Evolutionary conservation across 2,888 invertebrate species (phyloP).

Genomic region (Cheilosia pagana): DNA sequence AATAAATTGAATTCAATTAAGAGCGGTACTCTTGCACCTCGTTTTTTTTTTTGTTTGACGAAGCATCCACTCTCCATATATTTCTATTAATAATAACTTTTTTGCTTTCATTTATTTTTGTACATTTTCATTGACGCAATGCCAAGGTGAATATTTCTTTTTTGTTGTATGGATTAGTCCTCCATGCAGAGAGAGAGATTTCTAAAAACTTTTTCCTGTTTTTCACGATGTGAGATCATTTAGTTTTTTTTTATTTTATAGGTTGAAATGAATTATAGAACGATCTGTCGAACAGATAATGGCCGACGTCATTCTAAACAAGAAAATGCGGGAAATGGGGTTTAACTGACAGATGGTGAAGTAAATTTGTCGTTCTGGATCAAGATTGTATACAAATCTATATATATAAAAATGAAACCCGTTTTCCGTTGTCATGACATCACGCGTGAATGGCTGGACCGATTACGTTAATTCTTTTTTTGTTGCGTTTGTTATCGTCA

Average conservation of each 20-base stretch:
- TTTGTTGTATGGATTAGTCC: constrained; percentile 48
- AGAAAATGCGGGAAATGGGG: constrained; percentile 3
- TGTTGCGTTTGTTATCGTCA: no score
- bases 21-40: constrained; percentile 13
- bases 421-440: no score
- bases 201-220: constrained; percentile 17
- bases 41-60: not conserved
- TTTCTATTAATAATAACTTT: constrained; percentile 52
- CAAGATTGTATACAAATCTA: not conserved
- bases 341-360: constrained; percentile 19
- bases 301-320: not conserved
- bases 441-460: no score
- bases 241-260: not conserved
- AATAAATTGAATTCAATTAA: constrained; percentile 23
- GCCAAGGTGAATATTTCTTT: constrained; percentile 65
- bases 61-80: constrained; percentile 8
- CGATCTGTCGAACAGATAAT: not conserved
- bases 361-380: constrained; percentile 7
- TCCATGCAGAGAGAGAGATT: constrained; percentile 29
- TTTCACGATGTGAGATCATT: constrained; percentile 9
- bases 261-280: not conserved
- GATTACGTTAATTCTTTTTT: no score
- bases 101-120: constrained; percentile 35
- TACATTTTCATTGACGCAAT: constrained; percentile 63
- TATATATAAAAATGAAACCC: no score